Percentiles rank a stretch among this genome's conserved stretches.
Evolutionary conservation across 2,113 vertebrate genomes (phyloP).

Genomic region (Gracilinanus agilis): DNA sequence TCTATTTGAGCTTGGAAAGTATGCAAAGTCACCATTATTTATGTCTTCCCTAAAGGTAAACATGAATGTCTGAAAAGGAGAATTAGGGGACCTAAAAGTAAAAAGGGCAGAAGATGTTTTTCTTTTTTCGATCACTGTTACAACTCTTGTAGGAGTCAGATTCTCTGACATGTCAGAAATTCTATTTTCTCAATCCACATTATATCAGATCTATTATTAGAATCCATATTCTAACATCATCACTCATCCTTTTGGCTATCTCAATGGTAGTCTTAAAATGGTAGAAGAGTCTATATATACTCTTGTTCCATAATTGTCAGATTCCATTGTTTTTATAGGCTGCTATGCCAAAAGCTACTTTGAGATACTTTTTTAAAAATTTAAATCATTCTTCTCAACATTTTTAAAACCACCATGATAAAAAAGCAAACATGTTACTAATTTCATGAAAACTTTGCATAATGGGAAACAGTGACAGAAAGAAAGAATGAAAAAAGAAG

Average conservation of each 20-base stretch:
- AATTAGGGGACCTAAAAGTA: neutral
- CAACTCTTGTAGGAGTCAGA: neutral
- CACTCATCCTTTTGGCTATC: neutral
- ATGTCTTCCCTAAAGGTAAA: neutral
- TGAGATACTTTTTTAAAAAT: neutral
- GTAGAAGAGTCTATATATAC: neutral
- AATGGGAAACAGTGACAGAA: neutral
- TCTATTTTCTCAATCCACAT: too few relatives aligned
- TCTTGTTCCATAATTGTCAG: neutral
- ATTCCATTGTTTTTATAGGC: neutral
- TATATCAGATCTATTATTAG: too few relatives aligned
- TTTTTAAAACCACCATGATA: neutral
- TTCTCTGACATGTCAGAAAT: neutral
- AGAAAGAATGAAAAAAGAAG: neutral
- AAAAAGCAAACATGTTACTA: neutral
- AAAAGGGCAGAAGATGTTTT: neutral
- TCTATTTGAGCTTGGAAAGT: neutral
- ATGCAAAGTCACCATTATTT: neutral
- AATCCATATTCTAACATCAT: fast-evolving
- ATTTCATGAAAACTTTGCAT: neutral
- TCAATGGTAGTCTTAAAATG: neutral
- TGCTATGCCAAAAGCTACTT: neutral
- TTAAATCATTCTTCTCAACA: neutral
- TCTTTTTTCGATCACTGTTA: neutral
- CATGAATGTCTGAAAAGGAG: neutral